Conservation (phyloP, 2,888 invertebrate genomes). For the Macrophya annulata region DNA sequence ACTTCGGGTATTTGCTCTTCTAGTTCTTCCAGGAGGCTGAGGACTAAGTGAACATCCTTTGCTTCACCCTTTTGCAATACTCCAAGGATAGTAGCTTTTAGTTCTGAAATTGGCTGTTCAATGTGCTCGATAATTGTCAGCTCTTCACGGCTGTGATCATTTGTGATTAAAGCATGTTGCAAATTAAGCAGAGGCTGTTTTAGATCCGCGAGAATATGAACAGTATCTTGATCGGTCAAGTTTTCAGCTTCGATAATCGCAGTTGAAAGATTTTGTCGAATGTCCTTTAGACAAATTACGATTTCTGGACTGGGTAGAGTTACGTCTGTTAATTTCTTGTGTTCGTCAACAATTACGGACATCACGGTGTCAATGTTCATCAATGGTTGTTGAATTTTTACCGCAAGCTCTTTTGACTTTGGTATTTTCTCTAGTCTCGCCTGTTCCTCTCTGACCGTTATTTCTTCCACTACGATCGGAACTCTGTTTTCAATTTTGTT, state of each 20-base stretch:
- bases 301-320: constrained; percentile 19
- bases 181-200: constrained; percentile 51
- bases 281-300: constrained; percentile 31
- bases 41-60: constrained; percentile 47
- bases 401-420: constrained; percentile 8
- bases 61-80: constrained; percentile 43
- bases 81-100: constrained; percentile 23
- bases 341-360: constrained; percentile 34
- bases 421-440: constrained; percentile 2
- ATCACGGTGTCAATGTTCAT: constrained; percentile 44
- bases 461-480: constrained; percentile 42
- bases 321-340: constrained; percentile 14
- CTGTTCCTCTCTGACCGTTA: constrained; percentile 27
- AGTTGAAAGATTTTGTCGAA: constrained; percentile 38
- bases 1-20: constrained; percentile 51
- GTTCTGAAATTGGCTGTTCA: constrained; percentile 44
- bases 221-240: constrained; percentile 48
- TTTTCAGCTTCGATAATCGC: constrained; percentile 31
- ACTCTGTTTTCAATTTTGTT: constrained; percentile 53
- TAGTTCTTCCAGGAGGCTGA: constrained; percentile 44
- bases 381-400: constrained; percentile 38
- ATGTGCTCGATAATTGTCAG: constrained; percentile 43
- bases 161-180: constrained; percentile 42
- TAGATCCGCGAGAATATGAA: constrained; percentile 39
- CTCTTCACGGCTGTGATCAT: constrained; percentile 30